Percentiles rank a stretch among this genome's conserved stretches.
phyloP scores from a whole-genome alignment of 2,888 invertebrate genomes.

The Plagodis pulveraria region DNA sequence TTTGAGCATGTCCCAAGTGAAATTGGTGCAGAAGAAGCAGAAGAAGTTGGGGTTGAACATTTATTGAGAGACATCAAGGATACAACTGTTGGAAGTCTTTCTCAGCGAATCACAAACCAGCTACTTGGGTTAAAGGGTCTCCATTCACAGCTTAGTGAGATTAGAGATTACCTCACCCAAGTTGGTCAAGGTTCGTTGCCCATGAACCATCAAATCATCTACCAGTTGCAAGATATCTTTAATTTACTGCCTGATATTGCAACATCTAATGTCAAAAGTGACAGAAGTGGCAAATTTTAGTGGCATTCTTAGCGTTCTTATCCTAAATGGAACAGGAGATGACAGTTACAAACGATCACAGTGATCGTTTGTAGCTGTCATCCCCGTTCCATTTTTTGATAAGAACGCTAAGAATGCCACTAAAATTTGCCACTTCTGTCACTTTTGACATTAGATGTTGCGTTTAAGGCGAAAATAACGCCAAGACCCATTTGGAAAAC shows the following conservation, averaged over 20 bases:
- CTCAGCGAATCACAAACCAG: conserved; percentile 98
- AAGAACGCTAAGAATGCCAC: too few species aligned
- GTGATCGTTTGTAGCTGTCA: too few species aligned
- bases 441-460: too few species aligned
- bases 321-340: too few species aligned
- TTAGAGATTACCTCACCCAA: conserved; percentile 95
- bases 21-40: conserved; percentile 99
- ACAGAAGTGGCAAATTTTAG: too few species aligned
- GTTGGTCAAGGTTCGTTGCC: conserved; percentile 96
- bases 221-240: conserved; percentile 98
- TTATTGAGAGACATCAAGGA: conserved; percentile 97
- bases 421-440: too few species aligned
- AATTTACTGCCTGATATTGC: conserved; percentile 98
- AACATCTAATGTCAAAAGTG: too few species aligned
- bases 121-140: conserved; percentile 97
- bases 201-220: conserved; percentile 99
- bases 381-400: too few species aligned
- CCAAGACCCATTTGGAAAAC: too few species aligned
- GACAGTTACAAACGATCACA: too few species aligned
- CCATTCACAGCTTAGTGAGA: conserved; percentile 96
- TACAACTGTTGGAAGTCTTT: conserved; percentile 98
- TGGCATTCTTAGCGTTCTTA: too few species aligned
- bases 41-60: conserved; percentile 99
- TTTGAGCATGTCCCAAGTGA: conserved; percentile 99
- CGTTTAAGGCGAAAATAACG: too few species aligned